Evolutionary conservation across 2,797 vertebrate species (phyloP), one percentile per base, ranked within the genome.

Genomic region (Anabacerthia variegaticeps): DNA sequence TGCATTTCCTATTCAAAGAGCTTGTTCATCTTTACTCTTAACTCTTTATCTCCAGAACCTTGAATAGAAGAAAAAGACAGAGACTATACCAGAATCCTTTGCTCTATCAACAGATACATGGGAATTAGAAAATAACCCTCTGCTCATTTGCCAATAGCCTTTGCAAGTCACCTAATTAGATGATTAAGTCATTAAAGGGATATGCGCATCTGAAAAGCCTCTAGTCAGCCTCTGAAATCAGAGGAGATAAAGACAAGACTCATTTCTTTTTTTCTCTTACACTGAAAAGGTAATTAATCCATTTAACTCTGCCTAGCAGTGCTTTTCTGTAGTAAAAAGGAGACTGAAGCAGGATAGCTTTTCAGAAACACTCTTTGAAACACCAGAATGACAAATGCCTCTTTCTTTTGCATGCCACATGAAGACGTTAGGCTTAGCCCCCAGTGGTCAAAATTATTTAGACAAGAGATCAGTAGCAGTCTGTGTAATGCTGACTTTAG

Each of bases 161-260:
- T 98, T 98, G 98, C 98, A 98, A 98, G 98, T 98, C 97, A 97
- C 97, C 98, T 99, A 99, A 99, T 99, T 98, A 99, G 98, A 98
- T 97, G 98, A 99, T 99, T 99, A 99, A 99, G 98, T 99, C 98
- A 98, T 99, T 99, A 99, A 98, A 98, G 96, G 94, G 84, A 96
- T 97, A 97, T 94, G 96, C 73, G 73, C 98, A 97, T 98, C 98
- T 99, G 98, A 98, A 99, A 99, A 98, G 98, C 97, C 97, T 96
- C 97, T 96, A 95, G 97, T 98, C 98, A 98, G 97, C 96, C 97
- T 95, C 97, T 98, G 98, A 98, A 98, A 99, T 98, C 98, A 98
- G 98, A 99, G 98, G 95, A 98, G 98, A 98, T 98, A 98, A 99
- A 99, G 98, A 97, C 91, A 92, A 96, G 95, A 92, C 86, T 95